phyloP scores from a whole-genome alignment of 1,140 invertebrate genomes.

The Achatina immaculata region DNA sequence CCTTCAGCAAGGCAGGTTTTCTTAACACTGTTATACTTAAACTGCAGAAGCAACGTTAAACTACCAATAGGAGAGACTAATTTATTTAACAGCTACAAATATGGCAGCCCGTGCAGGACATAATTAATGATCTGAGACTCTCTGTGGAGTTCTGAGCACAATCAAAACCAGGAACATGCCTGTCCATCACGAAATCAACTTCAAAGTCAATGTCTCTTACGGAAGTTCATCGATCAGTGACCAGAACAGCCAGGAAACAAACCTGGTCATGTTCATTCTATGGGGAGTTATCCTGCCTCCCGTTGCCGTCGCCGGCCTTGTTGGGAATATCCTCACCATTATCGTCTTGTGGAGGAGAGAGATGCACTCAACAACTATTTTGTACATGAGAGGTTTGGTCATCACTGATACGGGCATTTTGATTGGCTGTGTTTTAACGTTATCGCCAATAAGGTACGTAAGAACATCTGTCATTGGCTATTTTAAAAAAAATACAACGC shows the following conservation, averaged over 20 bases:
- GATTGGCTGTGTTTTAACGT: slow-evolving; percentile 32
- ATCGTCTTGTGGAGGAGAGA: slow-evolving; percentile 65
- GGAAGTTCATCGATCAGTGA: slow-evolving; percentile 50
- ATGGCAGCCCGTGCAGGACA: no score
- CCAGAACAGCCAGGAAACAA: slow-evolving; percentile 42
- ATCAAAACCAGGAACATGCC: no score
- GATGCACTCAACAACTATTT: slow-evolving; percentile 66
- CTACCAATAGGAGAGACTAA: no score
- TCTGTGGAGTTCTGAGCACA: no score
- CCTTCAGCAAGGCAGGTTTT: no score
- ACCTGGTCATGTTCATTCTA: slow-evolving; percentile 58
- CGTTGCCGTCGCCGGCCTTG: slow-evolving; percentile 56
- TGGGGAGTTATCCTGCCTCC: slow-evolving; percentile 63
- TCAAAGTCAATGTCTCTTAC: slow-evolving; percentile 61
- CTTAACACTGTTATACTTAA: no score
- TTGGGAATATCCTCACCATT: slow-evolving; percentile 69
- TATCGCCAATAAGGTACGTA: slow-evolving; percentile 32
- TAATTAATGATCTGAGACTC: no score
- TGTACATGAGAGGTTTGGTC: slow-evolving; percentile 64
- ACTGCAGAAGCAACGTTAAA: no score
- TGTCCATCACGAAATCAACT: slow-evolving; percentile 51
- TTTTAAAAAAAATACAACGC: no score
- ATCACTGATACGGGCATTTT: slow-evolving; percentile 62
- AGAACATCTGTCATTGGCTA: no score
- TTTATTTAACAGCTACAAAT: no score